Evolutionary conservation across 92 coral and sea anemone species (phyloP).

Genomic region (Actinostola sp.): DNA sequence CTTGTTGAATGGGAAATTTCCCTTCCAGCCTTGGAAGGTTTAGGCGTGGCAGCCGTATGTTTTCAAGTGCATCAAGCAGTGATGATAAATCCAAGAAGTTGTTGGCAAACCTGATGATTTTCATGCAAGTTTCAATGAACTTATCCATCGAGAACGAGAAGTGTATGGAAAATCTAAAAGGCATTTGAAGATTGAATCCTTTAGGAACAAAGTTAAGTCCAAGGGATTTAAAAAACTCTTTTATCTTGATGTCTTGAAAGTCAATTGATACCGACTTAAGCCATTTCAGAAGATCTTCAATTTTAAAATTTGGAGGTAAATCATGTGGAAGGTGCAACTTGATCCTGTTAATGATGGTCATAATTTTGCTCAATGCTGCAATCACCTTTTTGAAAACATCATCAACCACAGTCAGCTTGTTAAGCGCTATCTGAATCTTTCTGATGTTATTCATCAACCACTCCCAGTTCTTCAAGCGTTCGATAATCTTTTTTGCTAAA

Average conservation of each 20-base stretch:
- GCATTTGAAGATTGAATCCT: slow-evolving; percentile 70
- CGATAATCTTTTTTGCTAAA: slow-evolving; percentile 14
- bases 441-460: slow-evolving; percentile 67
- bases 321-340: slow-evolving; percentile 78
- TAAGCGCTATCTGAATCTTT: slow-evolving; percentile 66
- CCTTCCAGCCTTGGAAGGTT: slow-evolving; percentile 31
- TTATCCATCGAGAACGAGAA: slow-evolving; percentile 66
- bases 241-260: slow-evolving; percentile 70
- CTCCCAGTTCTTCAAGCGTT: slow-evolving; percentile 70
- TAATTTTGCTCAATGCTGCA: slow-evolving; percentile 71
- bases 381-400: slow-evolving; percentile 77
- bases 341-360: slow-evolving; percentile 69
- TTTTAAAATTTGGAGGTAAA: slow-evolving; percentile 68
- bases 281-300: slow-evolving; percentile 68
- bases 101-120: slow-evolving; percentile 63
- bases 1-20: slow-evolving; percentile 29
- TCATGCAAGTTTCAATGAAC: slow-evolving; percentile 45
- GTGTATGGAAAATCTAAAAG: slow-evolving; percentile 61
- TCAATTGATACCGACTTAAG: slow-evolving; percentile 70
- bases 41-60: slow-evolving; percentile 57
- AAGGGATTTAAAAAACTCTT: slow-evolving; percentile 76
- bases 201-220: slow-evolving; percentile 62
- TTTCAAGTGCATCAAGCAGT: slow-evolving; percentile 61
- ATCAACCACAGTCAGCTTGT: slow-evolving; percentile 75
- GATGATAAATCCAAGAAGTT: slow-evolving; percentile 66